Evolutionary conservation across 2,113 vertebrate genomes (phyloP), one percentile per base, ranked within the genome.

Genomic region (Prionailurus bengalensis): DNA sequence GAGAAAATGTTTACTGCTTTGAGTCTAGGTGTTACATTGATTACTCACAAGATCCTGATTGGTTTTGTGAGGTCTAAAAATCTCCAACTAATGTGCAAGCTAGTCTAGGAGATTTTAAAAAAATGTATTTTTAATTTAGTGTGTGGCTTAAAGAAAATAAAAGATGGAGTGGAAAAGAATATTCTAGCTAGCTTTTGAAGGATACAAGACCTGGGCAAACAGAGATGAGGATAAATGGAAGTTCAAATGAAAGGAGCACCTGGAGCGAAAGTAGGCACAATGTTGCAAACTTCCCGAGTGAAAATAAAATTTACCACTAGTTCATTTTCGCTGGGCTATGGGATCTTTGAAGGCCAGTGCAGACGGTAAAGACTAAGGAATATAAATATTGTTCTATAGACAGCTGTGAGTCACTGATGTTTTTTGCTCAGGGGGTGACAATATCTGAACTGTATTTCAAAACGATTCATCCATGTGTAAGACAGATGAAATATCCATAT

Each of bases 1-100:
- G 21, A 93, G 39, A 65, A 95, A 84, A 95, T 93, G 55, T 61
- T 94, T 68, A 25, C 55, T 73, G 39, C 53, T 93, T 87, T 66
- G 27, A 91, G 42, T 33, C 12, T 45, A 33, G 25, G 36, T 88
- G 3, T 61, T 66, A 81, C 19, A 3, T 65, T 16, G 5, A 80
- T 73, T 48, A 86, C 45, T 71, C 53, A 66, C 7, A 82, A 53
- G 70, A 84, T 58, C 3, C 15, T 84, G 68, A 9, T 19, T 83
- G n/a, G 53, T 23, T 63, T 87, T 91, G 63, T 79, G n/a, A 36
- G 39, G 23, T 61, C 39, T 23, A 79, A 27, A 65, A 39, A 79
- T 33, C 39, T 74, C 11, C 55, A 25, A 21, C 61, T 45, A 91
- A 61, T 68, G 31, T 91, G 5, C 27, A 81, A 88, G 10, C 39